Base-by-base conservation (phyloP, 2,888 invertebrate species). In the Polydrusus pterygomalis region DNA sequence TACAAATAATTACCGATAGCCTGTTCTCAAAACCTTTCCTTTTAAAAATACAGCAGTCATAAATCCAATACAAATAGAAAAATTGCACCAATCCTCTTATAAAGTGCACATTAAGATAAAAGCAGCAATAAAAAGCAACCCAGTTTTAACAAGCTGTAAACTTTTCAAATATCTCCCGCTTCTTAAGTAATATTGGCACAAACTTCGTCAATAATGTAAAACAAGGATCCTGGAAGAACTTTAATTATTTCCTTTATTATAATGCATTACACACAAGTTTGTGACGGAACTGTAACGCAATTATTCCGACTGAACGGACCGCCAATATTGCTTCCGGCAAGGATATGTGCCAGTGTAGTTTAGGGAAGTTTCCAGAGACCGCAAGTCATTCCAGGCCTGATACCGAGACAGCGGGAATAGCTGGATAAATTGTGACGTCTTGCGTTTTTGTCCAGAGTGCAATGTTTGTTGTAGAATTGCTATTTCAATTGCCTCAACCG, bases 251-350 rank as follows among this genome's bases (percentile, higher is more conserved):
- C 71, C 70, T 65, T 76, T 76, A 72, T 73, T 73, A 74, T 69
- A 77, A 77, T 77, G 77, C 77, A 77, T 72, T 72, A 63, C 69
- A 69, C 65, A 73, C 73, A 65, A 65, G 60, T 20, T 45, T 69
- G 73, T 73, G 73, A 73, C 68, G 45, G 56, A 70, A 62, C 71
- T 63, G 64, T 71, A 71, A 75, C 63, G 47, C 71, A 75, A 77
- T 77, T 75, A 77, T 77, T 76, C 75, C 72, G 75, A 70, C 72
- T 75, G 70, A 77, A 75, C 77, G 75, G 72, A 60, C 64, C 68
- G 75, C 70, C 74, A 74, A 77, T 77, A 77, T 77, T 75, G 75
- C 71, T 77, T 75, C 77, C 74, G 74, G 74, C 64, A 62, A 75
- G 72, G 64, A 75, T 77, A 74, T 77, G 77, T 77, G 74, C 77